Percentiles rank a stretch among this genome's conserved stretches.
Evolutionary conservation across 2,113 vertebrate genomes (phyloP).

Genomic region (Aythya baeri): DNA sequence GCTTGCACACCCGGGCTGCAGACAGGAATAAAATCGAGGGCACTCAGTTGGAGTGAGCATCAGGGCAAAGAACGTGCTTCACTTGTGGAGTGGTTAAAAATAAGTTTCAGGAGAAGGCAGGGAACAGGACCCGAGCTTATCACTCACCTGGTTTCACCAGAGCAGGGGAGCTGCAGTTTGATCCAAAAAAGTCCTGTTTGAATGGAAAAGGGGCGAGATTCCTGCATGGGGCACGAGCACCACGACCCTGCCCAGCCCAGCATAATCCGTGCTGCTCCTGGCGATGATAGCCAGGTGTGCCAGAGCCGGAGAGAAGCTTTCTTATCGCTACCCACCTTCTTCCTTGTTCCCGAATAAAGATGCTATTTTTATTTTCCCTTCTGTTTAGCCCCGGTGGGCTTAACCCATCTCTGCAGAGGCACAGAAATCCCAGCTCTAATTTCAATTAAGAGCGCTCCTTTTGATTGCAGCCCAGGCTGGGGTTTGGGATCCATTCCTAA

Average conservation of each 20-base stretch:
- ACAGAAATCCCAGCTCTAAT: constrained; percentile 76
- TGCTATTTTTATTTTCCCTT: constrained; percentile 68
- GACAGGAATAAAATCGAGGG: background rate
- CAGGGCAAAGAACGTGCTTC: background rate
- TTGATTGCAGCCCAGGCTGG: constrained; percentile 35
- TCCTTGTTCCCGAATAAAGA: constrained; percentile 48
- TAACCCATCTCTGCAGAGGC: constrained; percentile 68
- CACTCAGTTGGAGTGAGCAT: background rate
- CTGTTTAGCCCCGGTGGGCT: constrained; percentile 56
- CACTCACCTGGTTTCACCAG: background rate
- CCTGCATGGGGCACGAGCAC: background rate
- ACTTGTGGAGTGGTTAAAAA: background rate
- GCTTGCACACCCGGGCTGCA: background rate
- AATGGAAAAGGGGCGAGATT: background rate
- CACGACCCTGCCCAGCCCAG: background rate
- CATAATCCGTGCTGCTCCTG: too few relatives aligned
- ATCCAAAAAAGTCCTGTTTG: constrained; percentile 43
- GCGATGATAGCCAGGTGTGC: background rate
- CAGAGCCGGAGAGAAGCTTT: background rate
- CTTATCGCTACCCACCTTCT: constrained; percentile 5
- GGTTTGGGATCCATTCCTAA: constrained; percentile 73
- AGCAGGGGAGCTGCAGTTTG: background rate
- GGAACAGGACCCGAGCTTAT: background rate
- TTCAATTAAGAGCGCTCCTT: constrained; percentile 68
- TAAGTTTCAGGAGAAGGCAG: background rate